Conservation (phyloP, 2,113 vertebrate species). For the Tragelaphus scriptus region DNA sequence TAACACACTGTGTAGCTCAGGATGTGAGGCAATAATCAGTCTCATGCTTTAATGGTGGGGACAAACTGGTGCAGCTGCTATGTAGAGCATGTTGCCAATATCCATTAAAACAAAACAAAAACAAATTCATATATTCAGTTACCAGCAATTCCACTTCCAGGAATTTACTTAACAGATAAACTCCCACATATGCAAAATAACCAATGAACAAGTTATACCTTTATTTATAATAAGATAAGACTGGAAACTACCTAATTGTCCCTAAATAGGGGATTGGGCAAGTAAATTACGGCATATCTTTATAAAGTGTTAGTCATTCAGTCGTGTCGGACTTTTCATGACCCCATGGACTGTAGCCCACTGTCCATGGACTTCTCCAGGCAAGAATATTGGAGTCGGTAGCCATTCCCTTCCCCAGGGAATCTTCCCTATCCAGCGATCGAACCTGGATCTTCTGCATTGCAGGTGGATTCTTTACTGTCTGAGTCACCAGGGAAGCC, state of each 20-base stretch:
- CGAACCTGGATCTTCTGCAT: neutral
- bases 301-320: neutral
- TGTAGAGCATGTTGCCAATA: neutral
- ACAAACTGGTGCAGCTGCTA: neutral
- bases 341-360: neutral
- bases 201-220: neutral
- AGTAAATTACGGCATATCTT: neutral
- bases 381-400: neutral
- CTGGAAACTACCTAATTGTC: constrained; percentile 27
- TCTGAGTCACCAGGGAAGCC: neutral
- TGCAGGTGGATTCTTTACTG: neutral
- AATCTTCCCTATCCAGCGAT: neutral
- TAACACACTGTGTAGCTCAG: neutral
- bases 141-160: neutral
- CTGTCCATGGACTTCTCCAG: neutral
- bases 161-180: constrained; percentile 17
- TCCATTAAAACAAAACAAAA: neutral
- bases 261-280: neutral
- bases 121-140: neutral
- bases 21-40: neutral
- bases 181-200: neutral
- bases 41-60: neutral
- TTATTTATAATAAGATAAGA: neutral
- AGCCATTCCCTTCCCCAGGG: neutral
- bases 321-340: neutral